phyloP scores from a whole-genome alignment of 2,888 invertebrate species.

The Cartodere bifasciata region DNA sequence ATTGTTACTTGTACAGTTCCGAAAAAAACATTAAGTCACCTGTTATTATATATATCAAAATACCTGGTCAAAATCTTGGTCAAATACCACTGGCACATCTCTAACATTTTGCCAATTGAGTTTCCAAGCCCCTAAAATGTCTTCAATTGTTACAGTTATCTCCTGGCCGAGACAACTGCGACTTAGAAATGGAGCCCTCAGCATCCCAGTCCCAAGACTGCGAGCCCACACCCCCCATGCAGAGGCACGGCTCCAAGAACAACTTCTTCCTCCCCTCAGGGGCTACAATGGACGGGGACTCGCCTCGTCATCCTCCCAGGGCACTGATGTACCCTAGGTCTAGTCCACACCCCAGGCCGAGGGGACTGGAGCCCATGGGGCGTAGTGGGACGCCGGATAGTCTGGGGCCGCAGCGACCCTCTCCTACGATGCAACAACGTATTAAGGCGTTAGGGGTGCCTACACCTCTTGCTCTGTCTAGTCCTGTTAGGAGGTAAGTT shows the following conservation, averaged over 20 bases:
- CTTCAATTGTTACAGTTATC: slow-evolving; percentile 47
- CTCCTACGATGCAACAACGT: slow-evolving; percentile 82
- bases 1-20: too few species aligned
- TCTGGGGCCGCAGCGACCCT: slow-evolving; percentile 42
- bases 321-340: slow-evolving; percentile 51
- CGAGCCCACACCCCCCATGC: slow-evolving; percentile 78
- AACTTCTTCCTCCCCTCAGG: slow-evolving; percentile 76
- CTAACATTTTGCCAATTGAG: too few species aligned
- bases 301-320: slow-evolving; percentile 38
- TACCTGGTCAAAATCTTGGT: too few species aligned
- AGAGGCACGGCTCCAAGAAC: slow-evolving; percentile 73
- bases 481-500: slow-evolving; percentile 73
- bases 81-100: too few species aligned
- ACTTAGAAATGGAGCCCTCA: slow-evolving; percentile 78
- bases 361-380: slow-evolving; percentile 49
- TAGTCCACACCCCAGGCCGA: slow-evolving; percentile 67
- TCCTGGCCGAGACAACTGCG: slow-evolving; percentile 69
- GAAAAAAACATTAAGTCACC: too few species aligned
- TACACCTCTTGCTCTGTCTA: slow-evolving; percentile 76
- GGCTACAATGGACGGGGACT: slow-evolving; percentile 35
- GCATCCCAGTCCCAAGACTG: slow-evolving; percentile 87
- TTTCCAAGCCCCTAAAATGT: slow-evolving; percentile 4
- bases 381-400: slow-evolving; percentile 31
- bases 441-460: slow-evolving; percentile 83
- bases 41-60: too few species aligned